Conservation (phyloP, 1,140 invertebrate species). For the Drosophila orena region DNA sequence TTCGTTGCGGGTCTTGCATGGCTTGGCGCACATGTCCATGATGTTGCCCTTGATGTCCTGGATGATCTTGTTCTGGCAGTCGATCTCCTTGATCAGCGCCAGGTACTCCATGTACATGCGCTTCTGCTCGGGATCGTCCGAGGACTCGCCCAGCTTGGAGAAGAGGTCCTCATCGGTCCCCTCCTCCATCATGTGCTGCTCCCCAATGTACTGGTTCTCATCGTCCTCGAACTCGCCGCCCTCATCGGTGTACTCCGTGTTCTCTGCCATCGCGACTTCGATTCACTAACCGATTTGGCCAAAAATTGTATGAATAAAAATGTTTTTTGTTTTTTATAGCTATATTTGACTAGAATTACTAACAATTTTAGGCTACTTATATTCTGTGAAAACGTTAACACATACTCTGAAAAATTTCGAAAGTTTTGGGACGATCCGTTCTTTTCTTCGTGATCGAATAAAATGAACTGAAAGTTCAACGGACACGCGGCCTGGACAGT, state of each 20-base stretch:
- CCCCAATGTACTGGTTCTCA: constrained; percentile 34
- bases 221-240: constrained; percentile 63
- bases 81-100: constrained; percentile 76
- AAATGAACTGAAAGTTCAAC: constrained; percentile 55
- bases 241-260: constrained; percentile 57
- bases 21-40: constrained; percentile 67
- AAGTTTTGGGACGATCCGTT: constrained; percentile 29
- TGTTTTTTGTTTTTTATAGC: neutral
- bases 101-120: constrained; percentile 79
- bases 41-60: constrained; percentile 72
- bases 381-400: constrained; percentile 9
- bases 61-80: constrained; percentile 76
- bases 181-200: constrained; percentile 55
- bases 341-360: constrained; percentile 24
- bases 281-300: neutral
- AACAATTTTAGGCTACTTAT: constrained; percentile 43
- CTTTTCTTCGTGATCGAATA: constrained; percentile 54
- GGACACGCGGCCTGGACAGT: neutral
- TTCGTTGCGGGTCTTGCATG: constrained; percentile 71
- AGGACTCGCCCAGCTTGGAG: constrained; percentile 67
- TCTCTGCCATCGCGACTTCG: constrained; percentile 49
- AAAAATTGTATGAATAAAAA: neutral
- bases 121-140: constrained; percentile 76
- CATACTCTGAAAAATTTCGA: constrained; percentile 50
- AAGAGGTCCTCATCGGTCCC: constrained; percentile 66